Evolutionary conservation across 2,888 invertebrate genomes (phyloP), one percentile per base, ranked within the genome.

Genomic region (Yponomeuta malinellus): DNA sequence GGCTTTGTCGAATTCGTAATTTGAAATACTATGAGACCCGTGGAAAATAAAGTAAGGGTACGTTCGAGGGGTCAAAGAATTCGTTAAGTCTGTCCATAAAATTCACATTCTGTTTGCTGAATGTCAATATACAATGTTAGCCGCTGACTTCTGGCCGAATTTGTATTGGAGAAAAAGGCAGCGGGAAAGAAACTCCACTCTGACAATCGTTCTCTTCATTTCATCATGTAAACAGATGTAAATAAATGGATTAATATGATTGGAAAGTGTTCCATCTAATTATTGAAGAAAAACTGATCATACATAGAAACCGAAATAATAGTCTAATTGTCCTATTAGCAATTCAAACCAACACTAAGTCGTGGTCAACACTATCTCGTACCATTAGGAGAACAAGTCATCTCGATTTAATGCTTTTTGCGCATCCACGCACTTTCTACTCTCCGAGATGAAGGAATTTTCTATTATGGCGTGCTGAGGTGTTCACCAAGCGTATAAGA

Each of bases 381-480:
- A 23, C 48, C 12, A 68, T 23, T 12, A 43, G 29, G 65, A 65
- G 33, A 68, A 68, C 48, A 33, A 37, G 23, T 10, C 68, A 59
- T 69, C 52, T 52, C 33, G 10, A 69, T 69, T 69, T 69, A 59
- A 69, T 69, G 69, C 70, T 70, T 63, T 70, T 70, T 70, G 48
- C 65, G 33, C 65, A 48, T 29, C 48, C 48, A 70, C 65, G 70
- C 70, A 70, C 70, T 70, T 70, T 70, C 70, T 63, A 63, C 8
- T 29, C 15, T 37, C 2, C 29, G 48, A 23, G 29, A 43, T 63
- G n/a, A 68, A n/a, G 23, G 37, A 10, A 68, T 70, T 72, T 72
- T 72, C 72, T 70, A 70, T 63, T 70, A 70, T 72, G 33, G 70
- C 72, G 72, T 72, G 72, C 15, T 33, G 29, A 37, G 48, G 23